Base-by-base conservation (phyloP, 1,140 invertebrate species). In the Camponotus vicinus region DNA sequence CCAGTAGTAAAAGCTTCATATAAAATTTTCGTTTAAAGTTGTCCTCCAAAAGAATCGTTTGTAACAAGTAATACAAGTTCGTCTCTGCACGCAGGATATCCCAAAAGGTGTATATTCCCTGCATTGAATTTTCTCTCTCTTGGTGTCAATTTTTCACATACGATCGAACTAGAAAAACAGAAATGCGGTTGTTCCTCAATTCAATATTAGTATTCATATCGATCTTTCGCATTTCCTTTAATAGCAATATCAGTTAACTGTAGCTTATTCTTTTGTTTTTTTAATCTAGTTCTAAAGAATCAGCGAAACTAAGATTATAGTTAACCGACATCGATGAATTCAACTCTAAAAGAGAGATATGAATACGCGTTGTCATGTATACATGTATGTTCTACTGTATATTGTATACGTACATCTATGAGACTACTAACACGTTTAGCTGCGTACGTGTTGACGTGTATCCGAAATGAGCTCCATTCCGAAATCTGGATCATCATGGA, bases 21-120 rank as follows among this genome's bases (percentile, higher is more conserved):
- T 85, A 89, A 91, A 91, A 91, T 91, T 52, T 52, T 76, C 40
- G 18, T 86, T 88, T 59, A 89, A 89, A 89, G 55, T 71, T 45
- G 34, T 66, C 59, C 49, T 86, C 66, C 52, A 83, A 86, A 88
- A 89, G 52, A 85, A 55, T 52, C 13, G 21, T 27, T 57, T 42
- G 32, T 71, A 83, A 73, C 55, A 73, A 71, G 15, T 61, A 82
- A 61, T 73, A 69, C 18, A 52, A 52, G 21, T 80, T 40, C n/a
- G 15, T 27, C 40, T 73, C 27, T 8, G n/a, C 13, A 15, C 15
- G 49, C 9, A 45, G 13, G 27, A 13, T 69, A 40, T 69, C 5
- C 8, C 45, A 55, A 55, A 79, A 40, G 69, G 18, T 2, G 13
- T 40, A 27, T n/a, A 55, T 1, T 59, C 6, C 21, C 8, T 80